A percentile compares a stretch with the other conserved stretches of the same genome.
Conservation (phyloP, 2,113 vertebrate species). For the Xenopus tropicalis region UCB_Xtro_10.0 CM004444.2:118750501-118751000, state of each 20-base stretch:
- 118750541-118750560: constrained; percentile 40
- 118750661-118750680: constrained; percentile 38
- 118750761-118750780: no score
- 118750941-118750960: no score
- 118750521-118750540: constrained; percentile 39
- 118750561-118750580: constrained; percentile 48
- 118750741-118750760: constrained; percentile 1
- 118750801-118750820: neutral
- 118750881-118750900: no score
- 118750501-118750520: neutral
- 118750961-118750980: no score
- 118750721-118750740: constrained; percentile 25
- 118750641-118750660: constrained; percentile 29
- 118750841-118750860: no score
- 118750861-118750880: no score
- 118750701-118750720: constrained; percentile 20
- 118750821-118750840: no score
- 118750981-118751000: no score
- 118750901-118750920: no score
- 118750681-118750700: constrained; percentile 6
- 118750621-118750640: constrained; percentile 45
- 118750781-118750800: no score
- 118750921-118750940: no score
- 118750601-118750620: constrained; percentile 43
- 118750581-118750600: constrained; percentile 38